Conservation (phyloP, 2,113 vertebrate genomes). For the Gymnarchus niloticus region DNA sequence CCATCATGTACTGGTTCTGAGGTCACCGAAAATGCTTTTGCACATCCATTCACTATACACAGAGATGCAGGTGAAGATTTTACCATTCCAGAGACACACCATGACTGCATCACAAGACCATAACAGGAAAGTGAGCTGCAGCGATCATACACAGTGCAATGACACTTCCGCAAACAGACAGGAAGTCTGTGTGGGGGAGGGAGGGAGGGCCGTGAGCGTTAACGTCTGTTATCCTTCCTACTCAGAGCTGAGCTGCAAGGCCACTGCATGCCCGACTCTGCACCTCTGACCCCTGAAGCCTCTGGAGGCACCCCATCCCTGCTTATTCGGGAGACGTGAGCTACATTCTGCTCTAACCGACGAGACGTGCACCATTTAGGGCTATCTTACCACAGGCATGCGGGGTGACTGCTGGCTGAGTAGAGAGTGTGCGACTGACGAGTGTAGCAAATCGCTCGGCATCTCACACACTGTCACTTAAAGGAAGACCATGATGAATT, state of each 20-base stretch:
- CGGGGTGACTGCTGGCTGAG: too few species aligned
- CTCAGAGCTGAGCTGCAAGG: neutral
- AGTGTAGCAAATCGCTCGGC: neutral
- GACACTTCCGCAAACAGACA: slow-evolving; percentile 55
- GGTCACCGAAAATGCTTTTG: too few species aligned
- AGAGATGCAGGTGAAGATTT: neutral
- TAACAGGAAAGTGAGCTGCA: slow-evolving; percentile 24
- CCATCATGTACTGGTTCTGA: too few species aligned
- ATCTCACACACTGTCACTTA: neutral
- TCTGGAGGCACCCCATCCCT: too few species aligned
- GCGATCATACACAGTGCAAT: slow-evolving; percentile 42
- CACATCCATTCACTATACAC: neutral
- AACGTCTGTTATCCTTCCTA: neutral
- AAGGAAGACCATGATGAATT: neutral
- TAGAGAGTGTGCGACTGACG: neutral
- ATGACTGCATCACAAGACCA: neutral
- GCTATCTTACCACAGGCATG: neutral
- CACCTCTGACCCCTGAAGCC: too few species aligned
- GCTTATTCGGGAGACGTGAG: too few species aligned
- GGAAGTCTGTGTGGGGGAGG: slow-evolving; percentile 44
- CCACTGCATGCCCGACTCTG: neutral
- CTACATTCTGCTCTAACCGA: neutral
- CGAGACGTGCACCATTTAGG: neutral
- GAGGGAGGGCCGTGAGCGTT: neutral
- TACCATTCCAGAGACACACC: neutral